phyloP scores from a whole-genome alignment of 2,113 vertebrate genomes.

The Athene noctua region DNA sequence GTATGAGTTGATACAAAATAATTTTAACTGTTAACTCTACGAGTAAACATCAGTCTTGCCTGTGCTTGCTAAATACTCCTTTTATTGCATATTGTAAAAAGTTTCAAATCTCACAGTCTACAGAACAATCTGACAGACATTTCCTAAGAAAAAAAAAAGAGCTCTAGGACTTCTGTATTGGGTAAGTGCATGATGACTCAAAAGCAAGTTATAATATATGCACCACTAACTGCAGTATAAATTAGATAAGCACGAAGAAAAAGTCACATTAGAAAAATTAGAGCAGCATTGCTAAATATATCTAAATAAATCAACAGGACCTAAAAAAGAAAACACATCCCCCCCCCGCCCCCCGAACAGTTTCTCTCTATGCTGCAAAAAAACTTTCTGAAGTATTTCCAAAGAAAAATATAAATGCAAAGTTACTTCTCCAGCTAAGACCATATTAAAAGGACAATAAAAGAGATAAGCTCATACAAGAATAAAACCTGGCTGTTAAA shows the following conservation, averaged over 20 bases:
- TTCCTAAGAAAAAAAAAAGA: neutral
- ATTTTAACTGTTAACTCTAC: neutral
- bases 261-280: neutral
- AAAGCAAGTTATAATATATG: accelerated
- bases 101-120: neutral
- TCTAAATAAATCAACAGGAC: neutral
- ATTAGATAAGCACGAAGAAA: neutral
- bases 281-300: neutral
- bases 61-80: neutral
- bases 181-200: neutral
- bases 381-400: neutral
- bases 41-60: neutral
- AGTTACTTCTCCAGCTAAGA: neutral
- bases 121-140: neutral
- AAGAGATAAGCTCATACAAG: neutral
- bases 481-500: neutral
- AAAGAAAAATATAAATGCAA: neutral
- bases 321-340: neutral
- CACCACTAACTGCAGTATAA: neutral
- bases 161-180: neutral
- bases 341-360: accelerated
- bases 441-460: neutral
- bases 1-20: neutral
- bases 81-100: neutral
- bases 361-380: neutral